Evolutionary conservation across 2,113 vertebrate genomes (phyloP).

Genomic region (Bos javanicus): DNA sequence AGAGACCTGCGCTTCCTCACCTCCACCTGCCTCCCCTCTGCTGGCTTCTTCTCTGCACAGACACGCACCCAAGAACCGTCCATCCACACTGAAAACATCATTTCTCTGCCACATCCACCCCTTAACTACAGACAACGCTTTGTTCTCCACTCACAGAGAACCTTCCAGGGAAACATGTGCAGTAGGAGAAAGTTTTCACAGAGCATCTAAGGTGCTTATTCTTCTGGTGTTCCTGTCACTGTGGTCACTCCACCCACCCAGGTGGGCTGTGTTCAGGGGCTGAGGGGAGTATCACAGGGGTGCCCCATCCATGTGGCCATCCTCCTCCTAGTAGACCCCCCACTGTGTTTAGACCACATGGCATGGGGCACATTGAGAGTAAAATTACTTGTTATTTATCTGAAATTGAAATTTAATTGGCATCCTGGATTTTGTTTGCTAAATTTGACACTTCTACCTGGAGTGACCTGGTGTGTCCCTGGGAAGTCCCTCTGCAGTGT

Average conservation of each 20-base stretch:
- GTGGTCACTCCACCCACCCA: neutral
- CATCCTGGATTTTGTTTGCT: neutral
- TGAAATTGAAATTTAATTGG: neutral
- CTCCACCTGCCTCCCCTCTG: neutral
- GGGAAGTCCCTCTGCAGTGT: neutral
- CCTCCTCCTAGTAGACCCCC: neutral
- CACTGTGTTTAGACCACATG: rapidly evolving
- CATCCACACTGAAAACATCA: neutral
- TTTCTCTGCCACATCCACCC: neutral
- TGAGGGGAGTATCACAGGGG: neutral
- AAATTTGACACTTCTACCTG: neutral
- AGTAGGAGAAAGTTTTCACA: neutral
- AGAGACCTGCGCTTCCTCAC: neutral
- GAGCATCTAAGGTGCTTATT: neutral
- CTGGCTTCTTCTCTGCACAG: neutral
- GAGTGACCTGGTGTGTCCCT: neutral
- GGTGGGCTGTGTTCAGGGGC: neutral
- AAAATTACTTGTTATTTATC: neutral
- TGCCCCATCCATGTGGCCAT: neutral
- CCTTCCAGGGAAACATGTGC: neutral
- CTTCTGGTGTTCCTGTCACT: neutral
- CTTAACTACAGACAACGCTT: neutral
- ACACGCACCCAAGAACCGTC: rapidly evolving
- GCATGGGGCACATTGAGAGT: neutral
- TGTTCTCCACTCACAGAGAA: neutral